phyloP scores from a whole-genome alignment of 1,140 invertebrate species.

The Oreohelix idahoensis region DNA sequence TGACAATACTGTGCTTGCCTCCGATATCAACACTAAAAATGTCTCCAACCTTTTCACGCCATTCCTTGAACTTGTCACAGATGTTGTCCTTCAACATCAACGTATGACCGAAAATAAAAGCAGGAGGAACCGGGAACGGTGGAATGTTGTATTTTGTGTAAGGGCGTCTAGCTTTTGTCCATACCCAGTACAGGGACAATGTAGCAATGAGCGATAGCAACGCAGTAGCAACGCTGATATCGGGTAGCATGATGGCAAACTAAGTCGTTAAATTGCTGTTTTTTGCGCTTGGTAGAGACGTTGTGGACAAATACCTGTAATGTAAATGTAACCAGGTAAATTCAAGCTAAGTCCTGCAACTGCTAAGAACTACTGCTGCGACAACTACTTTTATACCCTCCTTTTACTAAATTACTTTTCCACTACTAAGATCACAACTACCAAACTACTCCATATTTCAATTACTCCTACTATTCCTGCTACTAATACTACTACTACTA shows the following conservation, averaged over 20 bases:
- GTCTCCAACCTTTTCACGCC: background rate
- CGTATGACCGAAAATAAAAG: background rate
- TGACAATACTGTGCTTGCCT: background rate
- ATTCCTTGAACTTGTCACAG: background rate
- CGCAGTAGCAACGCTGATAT: too few relatives aligned
- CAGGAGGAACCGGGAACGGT: background rate
- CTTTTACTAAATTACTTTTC: too few relatives aligned
- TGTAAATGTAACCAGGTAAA: too few relatives aligned
- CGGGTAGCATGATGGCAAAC: too few relatives aligned
- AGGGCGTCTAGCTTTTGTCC: background rate
- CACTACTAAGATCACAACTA: too few relatives aligned
- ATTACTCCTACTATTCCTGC: background rate
- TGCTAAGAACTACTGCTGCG: too few relatives aligned
- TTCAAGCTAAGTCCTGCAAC: too few relatives aligned
- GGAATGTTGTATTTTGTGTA: constrained; percentile 8
- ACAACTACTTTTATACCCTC: too few relatives aligned
- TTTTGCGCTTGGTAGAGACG: background rate
- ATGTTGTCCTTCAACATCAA: background rate
- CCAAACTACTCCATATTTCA: background rate
- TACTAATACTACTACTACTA: background rate
- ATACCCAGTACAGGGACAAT: background rate
- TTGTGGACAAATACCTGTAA: too few relatives aligned
- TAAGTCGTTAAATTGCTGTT: too few relatives aligned
- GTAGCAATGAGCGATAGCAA: too few relatives aligned
- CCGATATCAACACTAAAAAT: constrained; percentile 5